phyloP scores from a whole-genome alignment of 1,140 invertebrate genomes.

The Pseudachorutes palmiensis region DNA sequence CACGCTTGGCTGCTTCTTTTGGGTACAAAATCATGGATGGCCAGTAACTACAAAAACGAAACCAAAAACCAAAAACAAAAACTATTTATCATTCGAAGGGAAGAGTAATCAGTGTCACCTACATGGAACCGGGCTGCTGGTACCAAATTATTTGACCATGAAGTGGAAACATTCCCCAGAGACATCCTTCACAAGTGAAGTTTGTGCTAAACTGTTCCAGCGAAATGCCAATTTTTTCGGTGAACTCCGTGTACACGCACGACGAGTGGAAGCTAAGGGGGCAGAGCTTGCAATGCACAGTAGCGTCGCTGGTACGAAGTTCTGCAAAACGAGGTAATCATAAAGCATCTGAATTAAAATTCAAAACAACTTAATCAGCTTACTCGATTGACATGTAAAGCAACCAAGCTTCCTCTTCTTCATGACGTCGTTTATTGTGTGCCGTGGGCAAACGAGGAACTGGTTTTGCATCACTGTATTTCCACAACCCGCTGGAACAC shows the following conservation, averaged over 20 bases:
- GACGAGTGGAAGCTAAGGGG: conserved; percentile 22
- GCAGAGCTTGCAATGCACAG: conserved; percentile 18
- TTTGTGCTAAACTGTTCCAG: conserved; percentile 10
- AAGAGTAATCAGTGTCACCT: conserved; percentile 5
- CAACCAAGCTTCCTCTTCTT: conserved; percentile 23
- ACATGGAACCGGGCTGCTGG: conserved; percentile 26
- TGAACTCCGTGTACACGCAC: conserved; percentile 19
- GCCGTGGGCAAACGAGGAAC: conserved; percentile 28
- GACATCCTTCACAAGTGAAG: conserved; percentile 26
- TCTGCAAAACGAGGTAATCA: neutral
- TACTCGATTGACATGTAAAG: conserved; percentile 27
- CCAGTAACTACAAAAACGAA: conserved; percentile 22
- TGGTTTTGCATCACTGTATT: conserved; percentile 9
- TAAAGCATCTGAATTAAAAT: neutral
- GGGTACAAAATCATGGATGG: conserved; percentile 32
- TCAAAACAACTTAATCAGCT: conserved; percentile 9
- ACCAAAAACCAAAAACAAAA: neutral
- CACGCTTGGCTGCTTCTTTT: conserved; percentile 11
- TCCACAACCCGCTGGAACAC: conserved; percentile 29
- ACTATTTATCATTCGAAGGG: neutral
- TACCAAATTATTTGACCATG: conserved; percentile 33
- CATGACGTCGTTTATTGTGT: conserved; percentile 9
- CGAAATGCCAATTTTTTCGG: neutral
- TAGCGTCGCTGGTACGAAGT: conserved; percentile 14
- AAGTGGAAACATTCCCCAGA: conserved; percentile 30